Conservation (phyloP, 1,140 invertebrate genomes). For the Heliothis virescens region DNA sequence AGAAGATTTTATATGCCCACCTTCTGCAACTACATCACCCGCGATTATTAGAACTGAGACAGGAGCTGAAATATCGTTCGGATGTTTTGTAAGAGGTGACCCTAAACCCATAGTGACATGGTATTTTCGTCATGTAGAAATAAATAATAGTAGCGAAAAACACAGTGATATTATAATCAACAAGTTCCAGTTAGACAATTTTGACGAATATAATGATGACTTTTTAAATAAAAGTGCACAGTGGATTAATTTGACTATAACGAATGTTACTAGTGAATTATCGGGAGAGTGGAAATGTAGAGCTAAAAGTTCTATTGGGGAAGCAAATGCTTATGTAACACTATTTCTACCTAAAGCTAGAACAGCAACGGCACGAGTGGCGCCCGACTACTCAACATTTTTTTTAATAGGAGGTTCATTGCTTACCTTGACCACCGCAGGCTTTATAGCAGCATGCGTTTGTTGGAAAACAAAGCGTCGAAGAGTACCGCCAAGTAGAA, state of each 20-base stretch:
- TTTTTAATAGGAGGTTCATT: constrained; percentile 76
- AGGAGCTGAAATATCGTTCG: constrained; percentile 88
- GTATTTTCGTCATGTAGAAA: constrained; percentile 89
- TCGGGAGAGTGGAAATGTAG: constrained; percentile 82
- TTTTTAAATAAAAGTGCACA: constrained; percentile 78
- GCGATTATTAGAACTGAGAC: constrained; percentile 76
- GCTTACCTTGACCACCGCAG: constrained; percentile 73
- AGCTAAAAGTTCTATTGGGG: constrained; percentile 78
- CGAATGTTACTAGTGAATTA: constrained; percentile 80
- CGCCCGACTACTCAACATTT: constrained; percentile 80
- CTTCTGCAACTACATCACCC: constrained; percentile 69
- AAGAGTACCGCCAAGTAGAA: constrained; percentile 90
- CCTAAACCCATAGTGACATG: constrained; percentile 93
- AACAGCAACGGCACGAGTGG: constrained; percentile 72
- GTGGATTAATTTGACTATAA: constrained; percentile 82
- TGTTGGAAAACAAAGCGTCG: constrained; percentile 84
- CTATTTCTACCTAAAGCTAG: constrained; percentile 77
- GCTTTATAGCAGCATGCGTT: constrained; percentile 74
- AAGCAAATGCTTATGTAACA: constrained; percentile 74
- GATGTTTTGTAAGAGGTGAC: constrained; percentile 93
- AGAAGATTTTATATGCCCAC: constrained; percentile 77
- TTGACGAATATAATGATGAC: constrained; percentile 72
- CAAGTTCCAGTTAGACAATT: constrained; percentile 66
- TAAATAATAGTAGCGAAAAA: constrained; percentile 69
- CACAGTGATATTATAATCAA: constrained; percentile 70